These are phyloP conservation scores for Tragelaphus scriptus DNA, from an alignment of 2,113 vertebrate species.

Conservation along the genomic window DNA sequence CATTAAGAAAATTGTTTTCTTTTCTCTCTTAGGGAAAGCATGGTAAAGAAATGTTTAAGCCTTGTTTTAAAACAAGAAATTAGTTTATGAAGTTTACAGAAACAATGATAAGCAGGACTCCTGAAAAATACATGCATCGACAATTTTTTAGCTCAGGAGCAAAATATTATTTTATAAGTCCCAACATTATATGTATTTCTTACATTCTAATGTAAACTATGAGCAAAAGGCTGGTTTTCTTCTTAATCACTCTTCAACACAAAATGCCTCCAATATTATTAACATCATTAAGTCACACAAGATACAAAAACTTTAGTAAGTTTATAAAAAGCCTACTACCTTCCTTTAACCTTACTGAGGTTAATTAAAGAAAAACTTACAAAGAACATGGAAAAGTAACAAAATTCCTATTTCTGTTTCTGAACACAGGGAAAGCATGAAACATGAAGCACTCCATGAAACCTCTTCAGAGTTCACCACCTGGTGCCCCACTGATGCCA, in stretches of 20 bases:
- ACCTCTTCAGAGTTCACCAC: background rate
- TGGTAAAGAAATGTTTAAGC: background rate
- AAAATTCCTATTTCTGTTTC: constrained; percentile 7
- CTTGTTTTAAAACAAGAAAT: too few relatives aligned
- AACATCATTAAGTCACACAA: background rate
- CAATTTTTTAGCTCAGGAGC: too few relatives aligned
- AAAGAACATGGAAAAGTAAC: background rate
- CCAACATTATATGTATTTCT: too few relatives aligned
- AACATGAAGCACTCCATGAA: background rate
- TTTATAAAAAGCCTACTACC: background rate
- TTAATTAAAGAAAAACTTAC: background rate
- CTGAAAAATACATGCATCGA: too few relatives aligned
- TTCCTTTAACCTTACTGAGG: background rate
- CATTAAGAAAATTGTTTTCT: background rate
- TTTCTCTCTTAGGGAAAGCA: background rate
- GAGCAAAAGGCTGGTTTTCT: too few relatives aligned
- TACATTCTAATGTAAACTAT: too few relatives aligned
- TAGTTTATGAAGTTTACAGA: too few relatives aligned
- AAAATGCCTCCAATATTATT: background rate
- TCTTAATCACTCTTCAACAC: background rate
- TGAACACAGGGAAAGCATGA: background rate
- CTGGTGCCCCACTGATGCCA: background rate
- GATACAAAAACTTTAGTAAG: background rate
- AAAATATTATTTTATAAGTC: too few relatives aligned
- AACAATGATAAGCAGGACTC: too few relatives aligned